Base-by-base conservation (phyloP, 2,888 invertebrate genomes). In the Megamerina dolium region DNA sequence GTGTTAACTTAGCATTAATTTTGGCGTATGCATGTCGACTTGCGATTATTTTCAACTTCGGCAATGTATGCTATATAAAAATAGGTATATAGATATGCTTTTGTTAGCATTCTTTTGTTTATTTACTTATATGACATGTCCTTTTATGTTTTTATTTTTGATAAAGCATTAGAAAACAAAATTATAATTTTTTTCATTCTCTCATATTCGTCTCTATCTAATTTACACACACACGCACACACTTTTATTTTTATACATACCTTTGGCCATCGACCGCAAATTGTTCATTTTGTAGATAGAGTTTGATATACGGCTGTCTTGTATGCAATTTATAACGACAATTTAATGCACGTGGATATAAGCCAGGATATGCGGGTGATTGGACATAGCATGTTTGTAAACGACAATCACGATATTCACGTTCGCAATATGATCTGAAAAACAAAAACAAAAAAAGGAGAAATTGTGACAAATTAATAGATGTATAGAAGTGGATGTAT, bases 321-420 rank as follows among this genome's bases (percentile, higher is more conserved):
- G 91, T 91, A 75, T 90, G 91, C 40, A 93, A 78, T 61, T 87
- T 85, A 69, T 92, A 93, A 64, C 88, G 85, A 78, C 92, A 92
- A 70, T 90, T 89, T 52, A 92, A 77, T 60, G 90, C 89, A 46
- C 92, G 78, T 1, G 92, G 92, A 71, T 93, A 93, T 16, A 93
- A 83, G 30, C 92, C 92, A 13, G 92, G 92, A 70, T 89, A 92
- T 6, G 91, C 92, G 4, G 93, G 92, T 12, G 89, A 89, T 71
- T 93, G 92, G 4, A 93, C 91, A 72, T 91, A 92, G 73, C 93
- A 93, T 4, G 91, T 91, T 70, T 92, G 91, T 19, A 92, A 78
- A 14, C 87, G 79, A 63, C 89, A 90, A 65, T 92, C 91, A 38
- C 87, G 78, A 73, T 91, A 92, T 52, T 87, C 83, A 43, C 90